Evolutionary conservation across 2,888 invertebrate species (phyloP).

Genomic region (Diachrysia chrysitis): DNA sequence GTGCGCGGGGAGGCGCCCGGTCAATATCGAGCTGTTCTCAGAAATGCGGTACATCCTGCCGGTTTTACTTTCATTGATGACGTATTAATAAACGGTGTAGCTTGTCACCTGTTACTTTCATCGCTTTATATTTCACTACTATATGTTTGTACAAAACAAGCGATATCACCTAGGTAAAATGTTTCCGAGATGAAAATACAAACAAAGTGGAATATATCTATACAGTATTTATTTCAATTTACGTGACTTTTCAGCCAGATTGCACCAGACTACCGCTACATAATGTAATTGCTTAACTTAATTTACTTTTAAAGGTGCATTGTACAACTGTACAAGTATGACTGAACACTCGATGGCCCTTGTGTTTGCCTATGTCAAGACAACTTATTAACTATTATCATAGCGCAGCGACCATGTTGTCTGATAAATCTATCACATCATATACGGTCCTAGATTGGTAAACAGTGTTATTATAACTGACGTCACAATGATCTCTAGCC

Average conservation of each 20-base stretch:
- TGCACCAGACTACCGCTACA: neutral
- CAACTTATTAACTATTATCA: neutral
- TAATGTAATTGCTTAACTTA: too few relatives aligned
- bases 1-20: constrained; percentile 39
- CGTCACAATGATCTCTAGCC: constrained; percentile 27
- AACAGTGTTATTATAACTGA: constrained; percentile 24
- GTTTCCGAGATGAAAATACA: too few relatives aligned
- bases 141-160: neutral
- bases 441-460: neutral
- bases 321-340: neutral
- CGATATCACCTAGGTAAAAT: too few relatives aligned
- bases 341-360: neutral
- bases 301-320: neutral
- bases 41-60: constrained; percentile 45
- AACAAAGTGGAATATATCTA: too few relatives aligned
- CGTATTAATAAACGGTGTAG: constrained; percentile 35
- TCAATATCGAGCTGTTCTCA: constrained; percentile 52
- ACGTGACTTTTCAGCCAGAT: too few relatives aligned
- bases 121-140: constrained; percentile 5
- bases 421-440: neutral
- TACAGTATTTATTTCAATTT: neutral
- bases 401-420: neutral
- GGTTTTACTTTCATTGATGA: constrained; percentile 57
- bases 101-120: neutral
- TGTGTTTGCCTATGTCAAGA: neutral